These are phyloP conservation scores for Carollia perspicillata DNA, from an alignment of 2,113 vertebrate species.

Conservation along the genomic window DNA sequence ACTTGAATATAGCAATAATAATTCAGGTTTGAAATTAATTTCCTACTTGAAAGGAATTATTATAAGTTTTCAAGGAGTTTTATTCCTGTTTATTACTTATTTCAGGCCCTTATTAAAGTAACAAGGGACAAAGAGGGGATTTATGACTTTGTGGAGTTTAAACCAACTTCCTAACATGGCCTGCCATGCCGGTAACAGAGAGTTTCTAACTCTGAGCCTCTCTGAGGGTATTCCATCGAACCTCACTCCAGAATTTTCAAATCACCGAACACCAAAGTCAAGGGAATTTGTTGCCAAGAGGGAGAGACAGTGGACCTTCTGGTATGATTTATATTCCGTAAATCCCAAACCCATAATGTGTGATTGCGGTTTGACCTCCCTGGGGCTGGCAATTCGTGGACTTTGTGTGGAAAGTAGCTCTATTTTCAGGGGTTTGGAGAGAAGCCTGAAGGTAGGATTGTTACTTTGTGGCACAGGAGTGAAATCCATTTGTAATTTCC, in stretches of 20 bases:
- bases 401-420: background rate
- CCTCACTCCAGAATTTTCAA: background rate
- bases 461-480: background rate
- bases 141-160: background rate
- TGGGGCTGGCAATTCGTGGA: background rate
- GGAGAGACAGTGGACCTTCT: background rate
- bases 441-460: background rate
- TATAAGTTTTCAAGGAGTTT: background rate
- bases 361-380: background rate
- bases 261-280: background rate
- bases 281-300: background rate
- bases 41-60: background rate
- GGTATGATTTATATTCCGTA: constrained; percentile 12
- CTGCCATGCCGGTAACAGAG: background rate
- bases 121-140: background rate
- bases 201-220: background rate
- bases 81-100: background rate
- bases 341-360: background rate
- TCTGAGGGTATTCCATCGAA: background rate
- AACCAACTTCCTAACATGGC: background rate
- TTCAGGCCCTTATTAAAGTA: background rate
- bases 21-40: background rate
- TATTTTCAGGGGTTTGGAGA: background rate
- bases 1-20: background rate
- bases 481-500: background rate